phyloP scores from a whole-genome alignment of 2,888 invertebrate species.

The Cancer borealis region DNA sequence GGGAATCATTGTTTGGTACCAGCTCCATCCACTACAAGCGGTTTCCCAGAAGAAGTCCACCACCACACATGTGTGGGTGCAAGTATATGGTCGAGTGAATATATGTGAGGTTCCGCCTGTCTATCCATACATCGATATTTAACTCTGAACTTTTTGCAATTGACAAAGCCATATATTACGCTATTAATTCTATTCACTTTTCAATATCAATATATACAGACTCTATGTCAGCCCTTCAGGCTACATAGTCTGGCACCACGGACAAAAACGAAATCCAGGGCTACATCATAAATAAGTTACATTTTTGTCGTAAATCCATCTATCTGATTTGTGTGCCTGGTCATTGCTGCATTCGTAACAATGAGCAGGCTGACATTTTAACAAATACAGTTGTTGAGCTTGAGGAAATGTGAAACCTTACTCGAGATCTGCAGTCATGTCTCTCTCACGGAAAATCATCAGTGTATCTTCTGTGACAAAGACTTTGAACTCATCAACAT shows the following conservation, averaged over 20 bases:
- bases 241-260: not conserved
- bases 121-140: not conserved
- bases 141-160: conserved; percentile 11
- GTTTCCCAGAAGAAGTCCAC: not conserved
- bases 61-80: conserved; percentile 2
- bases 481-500: not conserved
- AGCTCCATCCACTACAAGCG: not conserved
- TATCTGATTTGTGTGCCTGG: conserved; percentile 54
- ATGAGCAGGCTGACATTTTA: conserved; percentile 27
- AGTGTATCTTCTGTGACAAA: conserved; percentile 42
- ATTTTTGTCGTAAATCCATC: conserved; percentile 35
- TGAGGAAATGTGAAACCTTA: not conserved
- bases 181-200: not conserved
- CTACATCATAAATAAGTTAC: conserved; percentile 46
- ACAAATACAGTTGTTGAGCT: conserved; percentile 23
- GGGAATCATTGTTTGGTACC: not conserved
- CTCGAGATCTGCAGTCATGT: not conserved
- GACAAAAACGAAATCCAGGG: not conserved
- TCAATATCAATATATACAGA: not conserved
- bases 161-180: conserved; percentile 38
- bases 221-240: conserved; percentile 16
- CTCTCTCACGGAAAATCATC: conserved; percentile 39
- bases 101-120: conserved; percentile 40
- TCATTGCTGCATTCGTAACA: conserved; percentile 31
- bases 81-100: not conserved